phyloP scores from a whole-genome alignment of 2,888 invertebrate genomes.

The Plagodis pulveraria region DNA sequence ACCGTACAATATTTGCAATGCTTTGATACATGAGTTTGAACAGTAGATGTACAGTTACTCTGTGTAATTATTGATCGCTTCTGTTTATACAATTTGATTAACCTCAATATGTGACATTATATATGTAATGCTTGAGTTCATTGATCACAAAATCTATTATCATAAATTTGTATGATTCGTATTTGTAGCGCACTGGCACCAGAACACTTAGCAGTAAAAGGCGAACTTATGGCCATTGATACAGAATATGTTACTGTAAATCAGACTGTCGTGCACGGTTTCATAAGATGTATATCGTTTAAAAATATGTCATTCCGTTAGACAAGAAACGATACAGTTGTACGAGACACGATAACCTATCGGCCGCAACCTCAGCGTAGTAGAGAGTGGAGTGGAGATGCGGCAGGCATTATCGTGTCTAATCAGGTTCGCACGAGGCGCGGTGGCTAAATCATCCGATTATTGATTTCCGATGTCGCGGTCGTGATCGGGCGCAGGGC shows the following conservation, averaged over 20 bases:
- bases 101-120: constrained; percentile 45
- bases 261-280: constrained; percentile 64
- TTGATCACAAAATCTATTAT: constrained; percentile 48
- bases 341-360: constrained; percentile 76
- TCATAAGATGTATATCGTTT: constrained; percentile 70
- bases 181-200: constrained; percentile 25
- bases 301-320: constrained; percentile 78
- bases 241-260: constrained; percentile 68
- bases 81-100: constrained; percentile 41
- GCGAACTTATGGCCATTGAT: constrained; percentile 61
- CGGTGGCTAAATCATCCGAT: constrained; percentile 84
- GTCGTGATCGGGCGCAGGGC: constrained; percentile 81
- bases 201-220: constrained; percentile 54
- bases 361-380: constrained; percentile 61
- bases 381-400: constrained; percentile 68
- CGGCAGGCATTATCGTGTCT: constrained; percentile 79
- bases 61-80: constrained; percentile 40
- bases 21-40: constrained; percentile 25
- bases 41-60: constrained; percentile 35
- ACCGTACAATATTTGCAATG: constrained; percentile 19
- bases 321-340: constrained; percentile 69
- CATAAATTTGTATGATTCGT: constrained; percentile 23
- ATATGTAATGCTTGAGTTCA: constrained; percentile 42
- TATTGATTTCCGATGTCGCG: constrained; percentile 85
- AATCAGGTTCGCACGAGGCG: constrained; percentile 84